Base-by-base conservation (phyloP, 2,888 invertebrate species). In the Balanococcus diminutus region DNA sequence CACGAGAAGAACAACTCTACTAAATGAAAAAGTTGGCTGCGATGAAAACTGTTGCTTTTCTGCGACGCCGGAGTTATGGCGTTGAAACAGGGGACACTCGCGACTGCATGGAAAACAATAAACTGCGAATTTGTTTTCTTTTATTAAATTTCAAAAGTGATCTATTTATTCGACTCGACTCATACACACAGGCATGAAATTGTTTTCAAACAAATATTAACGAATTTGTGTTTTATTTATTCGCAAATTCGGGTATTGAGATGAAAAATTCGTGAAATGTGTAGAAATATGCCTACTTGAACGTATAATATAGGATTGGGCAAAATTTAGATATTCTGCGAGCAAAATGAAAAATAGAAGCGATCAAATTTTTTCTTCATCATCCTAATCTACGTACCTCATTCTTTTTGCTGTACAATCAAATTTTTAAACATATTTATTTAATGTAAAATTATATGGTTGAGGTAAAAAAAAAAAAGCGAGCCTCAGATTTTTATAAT, bases 41-140 rank as follows among this genome's bases (percentile, higher is more conserved):
- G 19, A 79, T 79, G 75, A 79, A 79, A 79, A 79, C 75, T 79
- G 75, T 79, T 79, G 75, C 75, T 79, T 79, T 79, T 79, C 28
- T 19, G 75, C 31, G 36, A 28, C 75, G 75, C 36, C 36, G 75
- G 16, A 79, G 75, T 79, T 36, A 16, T 11, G 11, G 36, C 75
- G 36, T 36, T 36, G 19, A 36, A 36, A 31, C 72, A 79, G 5
- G 19, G 36, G 67, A 67, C 28, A 67, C 67, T 36, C 16, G n/a
- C n/a, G 28, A 67, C 19, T 79, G 19, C 36, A 79, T 36, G 32
- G 75, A 32, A 19, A 79, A 79, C 75, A 79, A 32, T 79, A 72
- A 72, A 72, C 31, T 16, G 31, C 14, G 72, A 72, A 72, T 72
- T 72, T 72, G 72, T 79, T 79, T 79, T 79, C 31, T 16, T 79